Percentiles rank a stretch among this genome's conserved stretches.
These are phyloP conservation scores for Corythaixoides concolor DNA, from an alignment of 2,113 vertebrate genomes.

Conservation along the genomic window DNA sequence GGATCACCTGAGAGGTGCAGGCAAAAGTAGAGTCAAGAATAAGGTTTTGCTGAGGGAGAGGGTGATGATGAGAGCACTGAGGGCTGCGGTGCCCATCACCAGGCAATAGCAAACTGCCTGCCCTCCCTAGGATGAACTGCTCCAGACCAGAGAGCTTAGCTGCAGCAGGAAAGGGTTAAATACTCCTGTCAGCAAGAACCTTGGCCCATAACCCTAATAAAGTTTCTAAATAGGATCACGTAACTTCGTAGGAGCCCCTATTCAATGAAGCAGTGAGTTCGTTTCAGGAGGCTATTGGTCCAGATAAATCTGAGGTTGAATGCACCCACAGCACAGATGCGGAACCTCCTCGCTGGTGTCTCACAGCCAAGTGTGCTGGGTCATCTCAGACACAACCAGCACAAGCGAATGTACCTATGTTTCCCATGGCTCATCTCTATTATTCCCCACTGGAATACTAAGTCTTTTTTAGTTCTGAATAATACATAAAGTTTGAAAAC, in stretches of 20 bases:
- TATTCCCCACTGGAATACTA: background rate
- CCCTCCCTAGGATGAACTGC: background rate
- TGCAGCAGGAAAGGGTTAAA: background rate
- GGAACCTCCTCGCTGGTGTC: background rate
- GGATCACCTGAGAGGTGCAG: background rate
- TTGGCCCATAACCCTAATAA: background rate
- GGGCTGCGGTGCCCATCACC: background rate
- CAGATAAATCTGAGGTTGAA: background rate
- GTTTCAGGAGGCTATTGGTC: background rate
- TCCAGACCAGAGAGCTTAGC: background rate
- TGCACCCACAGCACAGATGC: fast-evolving
- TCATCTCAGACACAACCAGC: background rate
- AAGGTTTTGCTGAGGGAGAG: background rate
- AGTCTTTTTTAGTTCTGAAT: background rate
- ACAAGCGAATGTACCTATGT: background rate
- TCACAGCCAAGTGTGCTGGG: background rate
- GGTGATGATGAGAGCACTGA: background rate
- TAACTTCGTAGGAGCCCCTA: background rate
- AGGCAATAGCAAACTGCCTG: background rate
- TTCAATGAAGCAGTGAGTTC: background rate
- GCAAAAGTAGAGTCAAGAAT: background rate
- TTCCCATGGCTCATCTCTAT: background rate
- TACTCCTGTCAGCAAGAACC: background rate
- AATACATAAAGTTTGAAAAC: background rate
- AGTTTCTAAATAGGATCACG: fast-evolving